Conservation (phyloP, 2,888 invertebrate species). For the Dryomyza anilis region DNA sequence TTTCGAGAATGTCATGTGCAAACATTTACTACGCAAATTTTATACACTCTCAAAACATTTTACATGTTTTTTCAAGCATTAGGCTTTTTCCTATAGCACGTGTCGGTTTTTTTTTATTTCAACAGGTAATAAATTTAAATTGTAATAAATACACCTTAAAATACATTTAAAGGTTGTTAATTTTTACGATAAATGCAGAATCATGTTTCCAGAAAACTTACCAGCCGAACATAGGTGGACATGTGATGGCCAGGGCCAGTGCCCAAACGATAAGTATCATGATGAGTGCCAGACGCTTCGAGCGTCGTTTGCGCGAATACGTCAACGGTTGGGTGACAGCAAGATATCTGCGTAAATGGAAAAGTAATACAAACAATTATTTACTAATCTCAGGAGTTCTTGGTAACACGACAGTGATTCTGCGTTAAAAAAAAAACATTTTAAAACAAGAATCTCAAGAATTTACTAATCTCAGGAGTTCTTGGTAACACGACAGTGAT, state of each 20-base stretch:
- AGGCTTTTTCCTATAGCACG: too few relatives aligned
- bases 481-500: background rate
- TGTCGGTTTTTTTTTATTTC: too few relatives aligned
- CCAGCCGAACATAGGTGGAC: slow-evolving; percentile 94
- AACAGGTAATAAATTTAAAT: too few relatives aligned
- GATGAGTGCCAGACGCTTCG: slow-evolving; percentile 79
- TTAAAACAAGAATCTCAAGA: background rate
- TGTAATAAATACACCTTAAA: too few relatives aligned
- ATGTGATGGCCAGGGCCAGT: slow-evolving; percentile 86
- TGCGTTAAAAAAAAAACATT: background rate
- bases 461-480: too few relatives aligned
- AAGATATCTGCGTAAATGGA: slow-evolving; percentile 68
- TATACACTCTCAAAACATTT: too few relatives aligned
- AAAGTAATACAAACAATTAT: background rate
- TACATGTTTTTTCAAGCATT: too few relatives aligned
- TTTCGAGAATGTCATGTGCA: too few relatives aligned
- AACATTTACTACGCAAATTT: too few relatives aligned
- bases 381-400: background rate
- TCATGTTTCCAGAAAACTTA: too few relatives aligned
- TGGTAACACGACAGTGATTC: background rate
- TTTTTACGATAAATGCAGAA: too few relatives aligned
- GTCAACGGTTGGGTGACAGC: slow-evolving; percentile 93
- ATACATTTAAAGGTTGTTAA: too few relatives aligned
- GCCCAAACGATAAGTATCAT: slow-evolving; percentile 93
- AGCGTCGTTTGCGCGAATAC: slow-evolving; percentile 86